phyloP scores from a whole-genome alignment of 2,888 invertebrate species.

The Cerastis rubricosa region DNA sequence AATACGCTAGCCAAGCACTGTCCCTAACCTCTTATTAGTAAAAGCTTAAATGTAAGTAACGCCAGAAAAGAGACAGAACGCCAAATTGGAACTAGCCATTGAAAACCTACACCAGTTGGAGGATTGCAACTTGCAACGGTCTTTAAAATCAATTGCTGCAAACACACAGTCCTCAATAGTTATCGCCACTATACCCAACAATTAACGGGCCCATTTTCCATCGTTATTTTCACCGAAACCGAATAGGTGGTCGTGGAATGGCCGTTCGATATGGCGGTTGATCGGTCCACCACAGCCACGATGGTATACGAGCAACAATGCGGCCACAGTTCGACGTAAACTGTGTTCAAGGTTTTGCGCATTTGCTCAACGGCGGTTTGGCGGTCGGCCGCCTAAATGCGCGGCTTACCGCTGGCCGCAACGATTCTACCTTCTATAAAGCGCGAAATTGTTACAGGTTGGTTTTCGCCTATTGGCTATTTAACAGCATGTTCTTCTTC shows the following conservation, averaged over 20 bases:
- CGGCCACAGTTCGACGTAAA: conserved; percentile 47
- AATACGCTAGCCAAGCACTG: background rate
- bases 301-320: conserved; percentile 41
- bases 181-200: background rate
- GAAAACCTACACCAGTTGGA: background rate
- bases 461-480: background rate
- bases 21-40: background rate
- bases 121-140: background rate
- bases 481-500: background rate
- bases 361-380: conserved; percentile 53
- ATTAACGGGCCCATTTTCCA: conserved; percentile 41
- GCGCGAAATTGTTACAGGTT: conserved; percentile 11
- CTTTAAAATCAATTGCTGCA: conserved; percentile 27
- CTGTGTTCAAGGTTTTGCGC: conserved; percentile 60
- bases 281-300: conserved; percentile 42
- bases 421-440: conserved; percentile 41
- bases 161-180: conserved; percentile 9
- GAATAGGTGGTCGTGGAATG: conserved; percentile 33
- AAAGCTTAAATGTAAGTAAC: too few relatives aligned
- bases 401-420: conserved; percentile 38
- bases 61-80: background rate
- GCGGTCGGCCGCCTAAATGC: conserved; percentile 49
- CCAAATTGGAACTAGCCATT: background rate
- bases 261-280: conserved; percentile 33
- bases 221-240: conserved; percentile 41